Evolutionary conservation across 2,797 vertebrate genomes (phyloP).

Genomic region (Poeciliopsis turneri): DNA sequence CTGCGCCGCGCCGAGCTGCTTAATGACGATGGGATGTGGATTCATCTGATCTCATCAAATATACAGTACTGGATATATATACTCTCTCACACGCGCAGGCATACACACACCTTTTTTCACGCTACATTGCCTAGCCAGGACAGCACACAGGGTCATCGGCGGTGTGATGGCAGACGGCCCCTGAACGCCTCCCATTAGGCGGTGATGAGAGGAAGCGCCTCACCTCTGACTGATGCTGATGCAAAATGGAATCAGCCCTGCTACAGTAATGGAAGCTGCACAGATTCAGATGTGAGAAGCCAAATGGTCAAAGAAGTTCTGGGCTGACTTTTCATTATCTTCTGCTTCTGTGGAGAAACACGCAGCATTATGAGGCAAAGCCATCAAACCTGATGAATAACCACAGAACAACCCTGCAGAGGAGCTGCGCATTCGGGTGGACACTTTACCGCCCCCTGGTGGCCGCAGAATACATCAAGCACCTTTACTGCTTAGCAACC

Average conservation of each 20-base stretch:
- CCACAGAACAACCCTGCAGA: slow-evolving; percentile 28
- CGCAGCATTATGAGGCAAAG: slow-evolving; percentile 62
- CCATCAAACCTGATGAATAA: slow-evolving; percentile 71
- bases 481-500: slow-evolving; percentile 18
- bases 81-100: slow-evolving; percentile 26
- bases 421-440: slow-evolving; percentile 1
- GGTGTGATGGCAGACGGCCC: slow-evolving; percentile 66
- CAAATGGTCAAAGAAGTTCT: slow-evolving; percentile 74
- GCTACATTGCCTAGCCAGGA: slow-evolving; percentile 81
- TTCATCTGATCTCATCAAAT: slow-evolving; percentile 47
- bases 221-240: slow-evolving; percentile 69
- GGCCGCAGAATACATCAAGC: slow-evolving; percentile 15
- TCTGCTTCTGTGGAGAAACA: slow-evolving; percentile 33
- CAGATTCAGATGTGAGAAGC: slow-evolving; percentile 63
- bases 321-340: slow-evolving; percentile 68
- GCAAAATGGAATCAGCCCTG: slow-evolving; percentile 68
- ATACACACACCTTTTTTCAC: slow-evolving; percentile 78
- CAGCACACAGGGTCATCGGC: slow-evolving; percentile 79
- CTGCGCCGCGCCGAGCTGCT: slow-evolving; percentile 78
- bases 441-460: slow-evolving; percentile 45
- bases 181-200: slow-evolving; percentile 65
- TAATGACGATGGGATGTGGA: slow-evolving; percentile 82
- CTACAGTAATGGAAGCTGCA: slow-evolving; percentile 67
- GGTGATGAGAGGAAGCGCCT: slow-evolving; percentile 59
- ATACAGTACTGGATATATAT: slow-evolving; percentile 9